Percentiles rank a stretch among this genome's conserved stretches.
Evolutionary conservation across 2,113 vertebrate species (phyloP).

Genomic region (Oenanthe oenanthe): DNA sequence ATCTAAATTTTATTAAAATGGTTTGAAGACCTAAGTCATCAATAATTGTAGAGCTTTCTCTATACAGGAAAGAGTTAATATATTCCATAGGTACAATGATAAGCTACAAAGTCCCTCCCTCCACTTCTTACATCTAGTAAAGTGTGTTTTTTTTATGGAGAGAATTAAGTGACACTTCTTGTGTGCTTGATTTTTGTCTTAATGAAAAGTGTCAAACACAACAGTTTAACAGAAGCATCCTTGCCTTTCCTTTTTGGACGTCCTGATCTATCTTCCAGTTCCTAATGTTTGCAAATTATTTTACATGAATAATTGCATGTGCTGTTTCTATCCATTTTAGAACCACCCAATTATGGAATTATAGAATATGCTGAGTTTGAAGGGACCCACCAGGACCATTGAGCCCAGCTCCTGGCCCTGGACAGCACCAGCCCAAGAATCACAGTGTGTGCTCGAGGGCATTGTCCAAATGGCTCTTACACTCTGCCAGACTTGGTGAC

Average conservation of each 20-base stretch:
- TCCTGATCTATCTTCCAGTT: neutral
- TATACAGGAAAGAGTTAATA: neutral
- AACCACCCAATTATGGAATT: neutral
- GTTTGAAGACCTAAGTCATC: neutral
- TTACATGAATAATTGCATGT: neutral
- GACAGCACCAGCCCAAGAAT: neutral
- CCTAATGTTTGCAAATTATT: neutral
- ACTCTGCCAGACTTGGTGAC: neutral
- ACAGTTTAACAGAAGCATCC: neutral
- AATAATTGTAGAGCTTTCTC: neutral
- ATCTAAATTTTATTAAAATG: neutral
- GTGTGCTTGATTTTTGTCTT: neutral
- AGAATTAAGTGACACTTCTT: neutral
- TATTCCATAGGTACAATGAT: neutral
- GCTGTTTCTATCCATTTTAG: neutral
- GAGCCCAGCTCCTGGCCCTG: neutral
- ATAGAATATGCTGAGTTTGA: neutral
- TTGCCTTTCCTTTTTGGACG: neutral
- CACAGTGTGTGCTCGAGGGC: neutral
- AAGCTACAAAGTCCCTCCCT: neutral
- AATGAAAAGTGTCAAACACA: neutral
- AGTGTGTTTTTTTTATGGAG: neutral
- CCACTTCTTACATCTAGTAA: neutral
- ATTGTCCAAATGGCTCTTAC: neutral
- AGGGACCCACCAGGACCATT: neutral